Evolutionary conservation across 2,888 invertebrate species (phyloP).

Genomic region (Noctua janthe): DNA sequence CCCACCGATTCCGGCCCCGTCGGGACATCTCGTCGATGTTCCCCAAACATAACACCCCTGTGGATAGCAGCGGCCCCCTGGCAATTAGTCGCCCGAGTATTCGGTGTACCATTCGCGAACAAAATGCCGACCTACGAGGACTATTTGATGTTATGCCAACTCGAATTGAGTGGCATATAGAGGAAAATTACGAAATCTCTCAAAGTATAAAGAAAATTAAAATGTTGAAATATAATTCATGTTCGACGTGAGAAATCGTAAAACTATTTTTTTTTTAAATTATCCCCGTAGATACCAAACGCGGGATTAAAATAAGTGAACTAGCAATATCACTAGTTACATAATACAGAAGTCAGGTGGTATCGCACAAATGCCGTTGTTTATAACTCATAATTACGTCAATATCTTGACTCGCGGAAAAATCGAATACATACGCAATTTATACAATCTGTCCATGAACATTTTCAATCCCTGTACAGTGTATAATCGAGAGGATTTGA

Average conservation of each 20-base stretch:
- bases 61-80: neutral
- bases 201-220: neutral
- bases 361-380: constrained; percentile 48
- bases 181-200: neutral
- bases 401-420: constrained; percentile 47
- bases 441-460: constrained; percentile 69
- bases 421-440: constrained; percentile 59
- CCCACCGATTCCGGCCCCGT: neutral
- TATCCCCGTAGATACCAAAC: neutral
- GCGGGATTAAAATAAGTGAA: constrained; percentile 3
- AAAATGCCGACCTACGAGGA: neutral
- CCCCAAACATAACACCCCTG: neutral
- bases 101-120: neutral
- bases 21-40: neutral
- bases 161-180: neutral
- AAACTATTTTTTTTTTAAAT: neutral
- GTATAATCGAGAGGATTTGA: constrained; percentile 78
- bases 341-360: constrained; percentile 34
- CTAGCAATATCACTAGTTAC: constrained; percentile 2
- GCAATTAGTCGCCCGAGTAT: neutral
- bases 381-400: constrained; percentile 31
- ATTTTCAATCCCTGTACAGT: constrained; percentile 79
- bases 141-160: neutral
- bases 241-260: neutral
- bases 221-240: constrained; percentile 3